These are phyloP conservation scores for Athene cunicularia DNA, from an alignment of 2,113 vertebrate species.

Conservation along the genomic window DNA sequence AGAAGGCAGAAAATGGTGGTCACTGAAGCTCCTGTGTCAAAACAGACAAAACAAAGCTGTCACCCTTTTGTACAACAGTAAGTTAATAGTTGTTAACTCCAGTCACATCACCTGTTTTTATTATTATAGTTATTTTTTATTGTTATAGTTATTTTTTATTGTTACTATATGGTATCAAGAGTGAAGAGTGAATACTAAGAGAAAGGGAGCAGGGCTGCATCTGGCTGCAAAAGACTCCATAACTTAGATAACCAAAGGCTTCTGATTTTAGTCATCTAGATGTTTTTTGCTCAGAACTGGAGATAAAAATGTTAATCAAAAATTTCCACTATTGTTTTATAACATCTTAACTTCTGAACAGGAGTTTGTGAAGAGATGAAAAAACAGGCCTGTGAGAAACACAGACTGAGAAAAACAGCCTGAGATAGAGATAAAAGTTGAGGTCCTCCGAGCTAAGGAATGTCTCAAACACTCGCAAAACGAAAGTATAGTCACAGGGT, in stretches of 20 bases:
- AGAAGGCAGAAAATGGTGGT: background rate
- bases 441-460: too few relatives aligned
- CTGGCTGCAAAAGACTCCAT: background rate
- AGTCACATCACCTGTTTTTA: background rate
- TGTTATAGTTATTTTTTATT: background rate
- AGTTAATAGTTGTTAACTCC: background rate
- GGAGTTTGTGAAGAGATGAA: background rate
- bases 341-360: background rate
- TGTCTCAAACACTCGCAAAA: too few relatives aligned
- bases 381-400: too few relatives aligned
- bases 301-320: background rate
- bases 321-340: background rate
- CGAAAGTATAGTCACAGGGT: too few relatives aligned
- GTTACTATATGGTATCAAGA: background rate
- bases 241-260: background rate
- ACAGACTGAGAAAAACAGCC: too few relatives aligned
- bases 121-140: background rate
- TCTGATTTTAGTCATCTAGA: background rate
- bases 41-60: background rate
- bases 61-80: background rate
- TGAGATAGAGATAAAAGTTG: too few relatives aligned
- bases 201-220: background rate
- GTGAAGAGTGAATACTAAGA: background rate
- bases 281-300: background rate
- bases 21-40: background rate